phyloP scores from a whole-genome alignment of 2,888 invertebrate genomes.

The Serripes groenlandicus region DNA sequence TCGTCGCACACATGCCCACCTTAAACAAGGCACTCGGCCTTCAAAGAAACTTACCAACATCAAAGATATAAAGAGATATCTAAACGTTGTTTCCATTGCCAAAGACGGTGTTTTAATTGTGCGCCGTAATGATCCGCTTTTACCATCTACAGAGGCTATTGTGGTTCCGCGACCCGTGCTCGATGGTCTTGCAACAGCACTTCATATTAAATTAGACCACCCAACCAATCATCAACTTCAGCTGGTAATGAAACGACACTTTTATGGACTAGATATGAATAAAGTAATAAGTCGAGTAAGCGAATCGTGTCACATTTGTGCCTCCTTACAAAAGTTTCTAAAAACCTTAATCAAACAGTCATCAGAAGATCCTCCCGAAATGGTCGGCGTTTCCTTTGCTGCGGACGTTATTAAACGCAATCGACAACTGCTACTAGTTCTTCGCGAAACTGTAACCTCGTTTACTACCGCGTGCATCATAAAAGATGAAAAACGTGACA shows the following conservation, averaged over 20 bases:
- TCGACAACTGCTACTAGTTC: no score
- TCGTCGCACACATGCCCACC: conserved; percentile 63
- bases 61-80: conserved; percentile 63
- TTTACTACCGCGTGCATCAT: no score
- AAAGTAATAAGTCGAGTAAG: conserved; percentile 35
- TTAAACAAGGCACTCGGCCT: conserved; percentile 68
- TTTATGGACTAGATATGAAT: conserved; percentile 62
- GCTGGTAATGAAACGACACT: conserved; percentile 42
- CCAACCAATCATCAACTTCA: conserved; percentile 60
- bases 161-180: conserved; percentile 12
- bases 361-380: no score
- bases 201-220: conserved; percentile 41
- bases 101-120: conserved; percentile 38
- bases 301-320: conserved; percentile 33
- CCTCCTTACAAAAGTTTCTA: conserved; percentile 31
- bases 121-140: conserved; percentile 11
- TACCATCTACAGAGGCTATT: no score
- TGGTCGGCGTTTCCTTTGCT: no score
- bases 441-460: no score
- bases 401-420: no score
- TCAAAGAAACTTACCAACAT: no score
- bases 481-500: no score
- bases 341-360: no score
- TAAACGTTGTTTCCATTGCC: conserved; percentile 59
- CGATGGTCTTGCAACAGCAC: conserved; percentile 21